These are phyloP conservation scores for Drosophila malerkotliana DNA, from an alignment of 1,140 invertebrate species.

Conservation along the genomic window DNA sequence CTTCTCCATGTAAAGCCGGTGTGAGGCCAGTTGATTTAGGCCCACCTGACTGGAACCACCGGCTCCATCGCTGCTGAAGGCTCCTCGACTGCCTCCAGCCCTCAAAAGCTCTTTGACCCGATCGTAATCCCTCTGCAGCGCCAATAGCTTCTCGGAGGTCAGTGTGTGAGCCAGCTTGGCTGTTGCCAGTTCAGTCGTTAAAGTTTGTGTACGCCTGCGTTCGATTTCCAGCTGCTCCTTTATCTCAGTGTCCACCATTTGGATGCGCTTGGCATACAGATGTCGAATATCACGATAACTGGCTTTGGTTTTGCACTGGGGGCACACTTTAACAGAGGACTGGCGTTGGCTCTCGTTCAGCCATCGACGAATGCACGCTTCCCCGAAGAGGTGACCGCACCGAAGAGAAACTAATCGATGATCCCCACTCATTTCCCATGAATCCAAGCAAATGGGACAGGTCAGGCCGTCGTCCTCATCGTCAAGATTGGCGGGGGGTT, in stretches of 20 bases:
- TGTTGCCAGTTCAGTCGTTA: slow-evolving; percentile 85
- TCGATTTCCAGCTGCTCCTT: slow-evolving; percentile 86
- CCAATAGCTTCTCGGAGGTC: slow-evolving; percentile 52
- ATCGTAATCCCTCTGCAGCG: slow-evolving; percentile 55
- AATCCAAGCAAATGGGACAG: slow-evolving; percentile 95
- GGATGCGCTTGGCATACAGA: slow-evolving; percentile 88
- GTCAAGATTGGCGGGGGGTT: slow-evolving; percentile 35
- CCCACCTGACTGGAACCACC: slow-evolving; percentile 1
- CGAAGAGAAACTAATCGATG: slow-evolving; percentile 92
- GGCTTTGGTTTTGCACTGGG: slow-evolving; percentile 94
- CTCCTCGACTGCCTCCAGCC: slow-evolving; percentile 24
- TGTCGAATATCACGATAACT: slow-evolving; percentile 89
- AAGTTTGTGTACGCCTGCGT: slow-evolving; percentile 75
- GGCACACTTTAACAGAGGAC: slow-evolving; percentile 87
- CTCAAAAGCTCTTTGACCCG: slow-evolving; percentile 52
- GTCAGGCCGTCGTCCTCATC: slow-evolving; percentile 87
- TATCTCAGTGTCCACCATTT: slow-evolving; percentile 87
- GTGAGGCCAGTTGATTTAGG: slow-evolving; percentile 19
- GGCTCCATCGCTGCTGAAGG: slow-evolving; percentile 3
- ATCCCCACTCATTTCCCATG: slow-evolving; percentile 93
- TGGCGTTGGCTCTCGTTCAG: slow-evolving; percentile 84
- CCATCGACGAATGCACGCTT: slow-evolving; percentile 93
- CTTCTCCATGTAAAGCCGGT: slow-evolving; percentile 86
- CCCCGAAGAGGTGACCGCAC: slow-evolving; percentile 96
- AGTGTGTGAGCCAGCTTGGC: slow-evolving; percentile 86